A percentile compares a stretch with the other conserved stretches of the same genome.
Evolutionary conservation across 2,113 vertebrate species (phyloP).

Genomic region (Trematomus loennbergii): DNA sequence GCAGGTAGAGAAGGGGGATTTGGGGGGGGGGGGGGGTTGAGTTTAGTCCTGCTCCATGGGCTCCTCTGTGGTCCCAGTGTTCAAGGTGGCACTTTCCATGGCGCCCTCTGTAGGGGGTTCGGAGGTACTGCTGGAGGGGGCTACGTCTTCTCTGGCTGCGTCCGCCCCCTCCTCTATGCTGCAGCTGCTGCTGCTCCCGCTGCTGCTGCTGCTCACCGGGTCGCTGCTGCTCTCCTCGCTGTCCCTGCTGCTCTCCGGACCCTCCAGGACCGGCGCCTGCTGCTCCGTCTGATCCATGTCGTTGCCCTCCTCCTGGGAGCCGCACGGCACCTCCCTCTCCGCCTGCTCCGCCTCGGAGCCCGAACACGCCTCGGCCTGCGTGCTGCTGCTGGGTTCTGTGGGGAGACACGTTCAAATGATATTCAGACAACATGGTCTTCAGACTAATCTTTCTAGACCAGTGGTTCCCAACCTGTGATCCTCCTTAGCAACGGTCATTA

Average conservation of each 20-base stretch:
- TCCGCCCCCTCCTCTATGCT: conserved; percentile 83
- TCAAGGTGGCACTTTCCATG: conserved; percentile 88
- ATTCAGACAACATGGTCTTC: neutral
- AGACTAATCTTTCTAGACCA: too few species aligned
- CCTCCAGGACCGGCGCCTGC: conserved; percentile 83
- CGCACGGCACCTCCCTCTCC: conserved; percentile 86
- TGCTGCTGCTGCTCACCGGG: conserved; percentile 85
- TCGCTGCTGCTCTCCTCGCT: conserved; percentile 83
- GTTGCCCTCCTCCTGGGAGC: conserved; percentile 88
- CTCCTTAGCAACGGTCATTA: too few species aligned
- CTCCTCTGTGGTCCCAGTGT: conserved; percentile 92
- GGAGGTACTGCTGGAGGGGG: conserved; percentile 86
- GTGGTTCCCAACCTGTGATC: too few species aligned
- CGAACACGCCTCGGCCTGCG: conserved; percentile 83
- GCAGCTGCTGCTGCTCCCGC: conserved; percentile 80
- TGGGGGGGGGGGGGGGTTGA: conserved; percentile 37
- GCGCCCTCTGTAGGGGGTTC: conserved; percentile 87
- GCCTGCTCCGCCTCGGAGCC: conserved; percentile 82
- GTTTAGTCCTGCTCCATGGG: conserved; percentile 98
- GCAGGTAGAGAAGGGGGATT: neutral
- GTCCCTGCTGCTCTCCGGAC: conserved; percentile 81
- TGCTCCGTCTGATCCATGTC: conserved; percentile 93
- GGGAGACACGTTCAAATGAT: neutral
- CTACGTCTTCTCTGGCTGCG: conserved; percentile 81
- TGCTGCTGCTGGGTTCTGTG: conserved; percentile 93